A percentile compares a stretch with the other conserved stretches of the same genome.
phyloP scores from a whole-genome alignment of 2,113 vertebrate species.

The Hyperoodon ampullatus region DNA sequence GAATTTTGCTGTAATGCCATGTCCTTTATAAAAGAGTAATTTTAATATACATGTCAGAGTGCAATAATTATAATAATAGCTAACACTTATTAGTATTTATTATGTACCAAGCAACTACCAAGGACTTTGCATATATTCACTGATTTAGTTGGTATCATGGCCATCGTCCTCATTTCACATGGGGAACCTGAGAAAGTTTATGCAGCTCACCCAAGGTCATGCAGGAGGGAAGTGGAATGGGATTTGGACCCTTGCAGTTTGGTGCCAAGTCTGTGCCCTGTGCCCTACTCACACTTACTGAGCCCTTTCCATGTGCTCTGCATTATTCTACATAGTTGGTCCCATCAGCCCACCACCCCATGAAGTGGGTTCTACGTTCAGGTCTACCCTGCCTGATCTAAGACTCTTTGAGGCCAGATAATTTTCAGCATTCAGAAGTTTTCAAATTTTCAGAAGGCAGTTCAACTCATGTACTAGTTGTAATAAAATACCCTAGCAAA shows the following conservation, averaged over 20 bases:
- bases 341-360: not conserved
- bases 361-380: not conserved
- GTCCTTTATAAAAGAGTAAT: conserved; percentile 48
- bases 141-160: not conserved
- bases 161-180: not conserved
- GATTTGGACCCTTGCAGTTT: not conserved
- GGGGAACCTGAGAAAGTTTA: not conserved
- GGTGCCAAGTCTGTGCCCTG: not conserved
- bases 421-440: not conserved
- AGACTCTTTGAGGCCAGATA: not conserved
- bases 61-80: not conserved
- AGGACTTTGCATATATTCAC: not conserved
- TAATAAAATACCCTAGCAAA: not conserved
- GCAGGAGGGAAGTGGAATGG: not conserved
- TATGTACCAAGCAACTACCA: not conserved
- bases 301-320: not conserved
- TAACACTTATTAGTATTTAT: not conserved
- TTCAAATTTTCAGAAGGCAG: not conserved
- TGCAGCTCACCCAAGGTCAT: not conserved
- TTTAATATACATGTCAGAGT: not conserved
- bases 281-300: not conserved
- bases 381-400: not conserved
- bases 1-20: not conserved
- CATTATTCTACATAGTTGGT: not conserved
- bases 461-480: not conserved